A percentile compares a stretch with the other conserved stretches of the same genome.
phyloP scores from a whole-genome alignment of 2,797 vertebrate genomes.

The Etheostoma perlongum region DNA sequence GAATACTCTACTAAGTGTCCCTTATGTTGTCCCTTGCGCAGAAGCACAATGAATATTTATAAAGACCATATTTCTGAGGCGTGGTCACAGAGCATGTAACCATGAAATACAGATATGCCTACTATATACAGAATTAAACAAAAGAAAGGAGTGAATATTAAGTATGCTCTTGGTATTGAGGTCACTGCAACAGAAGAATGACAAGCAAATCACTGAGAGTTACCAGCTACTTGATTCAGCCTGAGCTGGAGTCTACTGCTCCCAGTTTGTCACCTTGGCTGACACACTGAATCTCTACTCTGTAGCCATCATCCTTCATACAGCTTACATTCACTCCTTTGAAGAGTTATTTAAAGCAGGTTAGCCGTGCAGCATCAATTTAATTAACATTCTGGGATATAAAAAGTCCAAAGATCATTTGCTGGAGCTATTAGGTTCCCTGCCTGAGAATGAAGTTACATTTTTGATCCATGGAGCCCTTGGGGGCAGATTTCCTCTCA shows the following conservation, averaged over 20 bases:
- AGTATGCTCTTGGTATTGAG: conserved; percentile 40
- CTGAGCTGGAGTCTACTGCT: not conserved
- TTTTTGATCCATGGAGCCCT: conserved; percentile 47
- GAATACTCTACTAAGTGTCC: conserved; percentile 24
- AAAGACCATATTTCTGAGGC: conserved; percentile 58
- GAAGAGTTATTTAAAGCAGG: conserved; percentile 51
- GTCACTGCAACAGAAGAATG: conserved; percentile 39
- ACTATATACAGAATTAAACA: conserved; percentile 36
- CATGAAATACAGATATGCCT: conserved; percentile 53
- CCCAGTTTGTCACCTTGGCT: not conserved
- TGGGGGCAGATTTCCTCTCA: conserved; percentile 23
- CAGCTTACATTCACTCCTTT: conserved; percentile 28
- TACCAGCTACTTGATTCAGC: conserved; percentile 27
- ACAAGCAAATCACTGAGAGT: conserved; percentile 35
- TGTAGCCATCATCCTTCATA: conserved; percentile 22
- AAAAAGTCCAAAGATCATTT: conserved; percentile 57
- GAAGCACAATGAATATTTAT: conserved; percentile 62
- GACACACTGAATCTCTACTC: not conserved
- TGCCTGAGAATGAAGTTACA: conserved; percentile 52
- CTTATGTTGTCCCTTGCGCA: conserved; percentile 17
- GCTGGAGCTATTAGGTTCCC: conserved; percentile 45
- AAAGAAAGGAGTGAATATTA: conserved; percentile 53
- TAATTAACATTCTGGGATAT: conserved; percentile 53
- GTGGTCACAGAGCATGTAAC: conserved; percentile 40
- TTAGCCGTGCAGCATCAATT: conserved; percentile 41